phyloP scores from a whole-genome alignment of 2,113 vertebrate genomes.

The Coptodon rendalli region DNA sequence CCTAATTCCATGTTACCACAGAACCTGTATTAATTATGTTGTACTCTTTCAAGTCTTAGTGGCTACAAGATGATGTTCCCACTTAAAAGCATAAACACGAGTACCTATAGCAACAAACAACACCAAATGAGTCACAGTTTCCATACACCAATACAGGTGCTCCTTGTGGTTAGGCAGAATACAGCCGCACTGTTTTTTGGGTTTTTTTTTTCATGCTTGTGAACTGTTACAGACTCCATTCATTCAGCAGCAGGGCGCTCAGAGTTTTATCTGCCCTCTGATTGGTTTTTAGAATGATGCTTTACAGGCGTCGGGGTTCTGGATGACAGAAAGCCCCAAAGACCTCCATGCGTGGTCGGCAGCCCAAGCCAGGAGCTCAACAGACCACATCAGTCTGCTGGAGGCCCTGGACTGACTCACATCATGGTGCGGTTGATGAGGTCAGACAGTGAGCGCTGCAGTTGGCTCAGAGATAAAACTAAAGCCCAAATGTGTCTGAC shows the following conservation, averaged over 20 bases:
- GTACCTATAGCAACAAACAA: slow-evolving; percentile 38
- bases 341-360: slow-evolving; percentile 15
- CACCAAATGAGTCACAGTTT: slow-evolving; percentile 49
- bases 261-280: slow-evolving; percentile 20
- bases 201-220: rapidly evolving
- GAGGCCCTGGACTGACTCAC: slow-evolving; percentile 33
- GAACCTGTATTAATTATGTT: background rate
- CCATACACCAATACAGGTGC: slow-evolving; percentile 37
- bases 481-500: slow-evolving; percentile 53
- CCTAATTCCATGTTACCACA: background rate
- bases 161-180: background rate
- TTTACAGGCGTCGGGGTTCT: background rate
- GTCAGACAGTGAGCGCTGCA: slow-evolving; percentile 47
- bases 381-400: slow-evolving; percentile 38
- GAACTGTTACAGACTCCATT: background rate
- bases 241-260: background rate
- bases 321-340: slow-evolving; percentile 9
- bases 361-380: slow-evolving; percentile 6
- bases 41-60: background rate
- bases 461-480: slow-evolving; percentile 44
- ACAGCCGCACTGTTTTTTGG: background rate
- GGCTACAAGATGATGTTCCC: background rate
- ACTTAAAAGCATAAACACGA: slow-evolving; percentile 22
- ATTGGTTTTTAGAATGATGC: slow-evolving; percentile 5
- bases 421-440: slow-evolving; percentile 57